Conservation (phyloP, 2,888 invertebrate species). For the Hyposoter didymator region DNA sequence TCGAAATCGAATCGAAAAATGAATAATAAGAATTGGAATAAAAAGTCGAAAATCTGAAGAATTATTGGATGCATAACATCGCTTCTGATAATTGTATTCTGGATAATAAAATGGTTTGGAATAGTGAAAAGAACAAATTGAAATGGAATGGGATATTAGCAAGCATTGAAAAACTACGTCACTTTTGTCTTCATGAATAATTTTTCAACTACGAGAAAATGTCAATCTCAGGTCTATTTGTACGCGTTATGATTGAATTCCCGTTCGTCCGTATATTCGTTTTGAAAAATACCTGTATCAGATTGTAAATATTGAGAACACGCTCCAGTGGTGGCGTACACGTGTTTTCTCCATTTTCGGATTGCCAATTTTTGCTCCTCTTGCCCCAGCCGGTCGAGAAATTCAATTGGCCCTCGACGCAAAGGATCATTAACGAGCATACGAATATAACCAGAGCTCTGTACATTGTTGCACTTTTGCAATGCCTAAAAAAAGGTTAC, state of each 20-base stretch:
- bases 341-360: conserved; percentile 57
- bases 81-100: no score
- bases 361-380: conserved; percentile 71
- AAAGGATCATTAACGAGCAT: conserved; percentile 62
- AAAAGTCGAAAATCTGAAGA: no score
- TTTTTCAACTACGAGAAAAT: not conserved
- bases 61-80: no score
- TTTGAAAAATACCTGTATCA: conserved; percentile 73
- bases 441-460: conserved; percentile 61
- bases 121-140: no score
- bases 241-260: not conserved
- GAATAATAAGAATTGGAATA: no score
- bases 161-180: not conserved
- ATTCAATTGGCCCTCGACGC: conserved; percentile 76
- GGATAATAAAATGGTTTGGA: no score
- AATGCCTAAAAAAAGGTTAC: conserved; percentile 50
- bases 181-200: not conserved
- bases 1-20: no score
- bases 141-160: not conserved
- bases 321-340: conserved; percentile 73
- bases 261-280: not conserved
- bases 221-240: not conserved
- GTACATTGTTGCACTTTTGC: conserved; percentile 59
- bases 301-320: conserved; percentile 73
- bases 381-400: conserved; percentile 82